Evolutionary conservation across 2,888 invertebrate genomes (phyloP), one percentile per base, ranked within the genome.

Genomic region (Anthrax anthrax): DNA sequence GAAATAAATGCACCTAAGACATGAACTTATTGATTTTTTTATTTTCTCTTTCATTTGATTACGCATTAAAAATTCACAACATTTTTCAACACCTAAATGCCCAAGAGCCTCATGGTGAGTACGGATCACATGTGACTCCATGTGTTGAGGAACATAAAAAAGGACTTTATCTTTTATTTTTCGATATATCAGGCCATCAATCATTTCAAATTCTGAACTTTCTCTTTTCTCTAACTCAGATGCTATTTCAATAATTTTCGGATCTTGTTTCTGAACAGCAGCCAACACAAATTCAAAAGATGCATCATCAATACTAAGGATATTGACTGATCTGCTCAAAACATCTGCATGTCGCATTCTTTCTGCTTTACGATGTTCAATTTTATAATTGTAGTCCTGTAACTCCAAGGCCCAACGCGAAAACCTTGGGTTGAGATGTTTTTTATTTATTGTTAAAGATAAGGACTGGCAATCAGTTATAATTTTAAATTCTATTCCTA

Each of bases 341-440:
- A 58, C 57, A 49, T 61, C 58, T 2, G 57, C 59, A 49, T 61
- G 60, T 18, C 38, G 39, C 62, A 60, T 62, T 39, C 50, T 49
- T 39, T 46, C 44, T 17, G 37, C 47, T 40, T 49, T 36, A 18
- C 54, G 36, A 50, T 56, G 54, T 42, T 54, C 52, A 17, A 56
- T 50, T 18, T 18, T 27, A 49, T 53, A 54, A 45, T 54, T 47
- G 37, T 45, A 56, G 19, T 50, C 50, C 45, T 53, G 48, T 1
- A 56, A 29, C 42, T 54, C 46, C 39, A 55, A 44, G 2, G 51
- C 54, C 55, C 54, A 53, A 10, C 50, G 34, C 4, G 50, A 44
- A 39, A 48, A 57, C 51, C 51, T 52, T 49, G 46, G 54, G 44
- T 39, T 53, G 44, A 52, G 50, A 48, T 47, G 51, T 53, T 42